Percentiles rank a stretch among this genome's conserved stretches.
Evolutionary conservation across 2,113 vertebrate genomes (phyloP).

Genomic region (Oenanthe melanoleuca): DNA sequence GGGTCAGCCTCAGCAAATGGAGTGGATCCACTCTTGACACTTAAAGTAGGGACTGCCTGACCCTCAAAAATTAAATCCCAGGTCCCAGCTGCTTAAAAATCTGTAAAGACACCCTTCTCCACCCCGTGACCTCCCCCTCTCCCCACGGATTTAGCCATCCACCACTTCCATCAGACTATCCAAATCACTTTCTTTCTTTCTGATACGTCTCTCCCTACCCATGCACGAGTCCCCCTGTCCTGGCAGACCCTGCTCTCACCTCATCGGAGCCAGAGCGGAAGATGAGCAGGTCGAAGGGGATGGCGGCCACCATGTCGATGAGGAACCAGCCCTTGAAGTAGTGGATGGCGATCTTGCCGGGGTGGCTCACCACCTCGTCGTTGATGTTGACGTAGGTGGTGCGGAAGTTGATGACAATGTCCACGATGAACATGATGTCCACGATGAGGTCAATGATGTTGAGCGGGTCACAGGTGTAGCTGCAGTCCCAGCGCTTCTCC

Average conservation of each 20-base stretch:
- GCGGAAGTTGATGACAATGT: constrained; percentile 98
- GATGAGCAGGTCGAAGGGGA: constrained; percentile 97
- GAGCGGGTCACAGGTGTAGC: constrained; percentile 93
- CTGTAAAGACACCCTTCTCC: not conserved
- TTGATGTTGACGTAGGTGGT: constrained; percentile 98
- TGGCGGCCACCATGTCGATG: constrained; percentile 96
- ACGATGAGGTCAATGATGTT: constrained; percentile 97
- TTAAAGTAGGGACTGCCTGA: not conserved
- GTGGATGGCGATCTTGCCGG: constrained; percentile 91
- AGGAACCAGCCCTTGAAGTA: constrained; percentile 99
- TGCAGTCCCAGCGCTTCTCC: constrained; percentile 82
- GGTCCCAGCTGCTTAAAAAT: not conserved
- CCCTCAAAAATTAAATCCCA: not conserved
- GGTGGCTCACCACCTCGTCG: constrained; percentile 97
- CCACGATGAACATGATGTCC: constrained; percentile 98
- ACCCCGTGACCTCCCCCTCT: not conserved
- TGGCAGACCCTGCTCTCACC: constrained; percentile 71
- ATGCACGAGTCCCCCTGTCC: not conserved
- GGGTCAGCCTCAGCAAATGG: not conserved
- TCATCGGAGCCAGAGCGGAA: constrained; percentile 93
- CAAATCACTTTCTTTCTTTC: not conserved
- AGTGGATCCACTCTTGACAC: not conserved
- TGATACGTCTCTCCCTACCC: not conserved
- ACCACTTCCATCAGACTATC: not conserved
- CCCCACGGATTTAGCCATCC: not conserved